A percentile compares a stretch with the other conserved stretches of the same genome.
Conservation (phyloP, 64 coral and sea anemone genomes). For the Montipora efflorescens region DNA sequence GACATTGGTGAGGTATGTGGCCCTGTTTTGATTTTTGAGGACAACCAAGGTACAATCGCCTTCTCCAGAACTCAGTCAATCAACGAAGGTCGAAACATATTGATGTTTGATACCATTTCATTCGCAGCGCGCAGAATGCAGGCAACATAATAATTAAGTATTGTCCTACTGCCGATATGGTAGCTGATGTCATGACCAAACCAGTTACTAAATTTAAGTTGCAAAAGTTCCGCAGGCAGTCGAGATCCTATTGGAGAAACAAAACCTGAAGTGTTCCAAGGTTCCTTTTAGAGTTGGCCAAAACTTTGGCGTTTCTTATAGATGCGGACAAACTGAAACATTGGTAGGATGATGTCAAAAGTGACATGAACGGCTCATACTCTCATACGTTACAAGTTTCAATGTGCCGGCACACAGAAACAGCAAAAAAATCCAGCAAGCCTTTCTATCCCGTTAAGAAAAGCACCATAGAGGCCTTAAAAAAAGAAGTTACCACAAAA, state of each 20-base stretch:
- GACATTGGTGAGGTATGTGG: too few relatives aligned
- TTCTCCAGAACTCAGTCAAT: too few relatives aligned
- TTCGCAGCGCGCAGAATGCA: too few relatives aligned
- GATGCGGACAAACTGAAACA: not conserved
- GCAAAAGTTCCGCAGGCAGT: not conserved
- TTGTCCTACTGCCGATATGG: too few relatives aligned
- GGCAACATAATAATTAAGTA: too few relatives aligned
- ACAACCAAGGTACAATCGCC: too few relatives aligned
- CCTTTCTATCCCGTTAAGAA: conserved; percentile 49
- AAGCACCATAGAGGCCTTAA: conserved; percentile 40
- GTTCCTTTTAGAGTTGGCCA: not conserved
- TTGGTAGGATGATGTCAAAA: conserved; percentile 27
- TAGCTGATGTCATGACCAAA: too few relatives aligned
- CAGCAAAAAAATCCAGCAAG: conserved; percentile 33
- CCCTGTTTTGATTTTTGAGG: too few relatives aligned
- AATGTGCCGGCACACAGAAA: conserved; percentile 30
- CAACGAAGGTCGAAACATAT: too few relatives aligned
- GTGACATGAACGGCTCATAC: conserved; percentile 43
- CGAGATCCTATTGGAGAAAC: not conserved
- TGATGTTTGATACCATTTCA: too few relatives aligned
- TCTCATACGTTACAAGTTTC: not conserved
- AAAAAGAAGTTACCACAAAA: conserved; percentile 15
- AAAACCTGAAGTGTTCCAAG: not conserved
- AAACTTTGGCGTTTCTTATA: not conserved
- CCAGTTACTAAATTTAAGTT: too few relatives aligned